Evolutionary conservation across 1,140 invertebrate genomes (phyloP), one percentile per base, ranked within the genome.

Genomic region (Lepidurus couesii): DNA sequence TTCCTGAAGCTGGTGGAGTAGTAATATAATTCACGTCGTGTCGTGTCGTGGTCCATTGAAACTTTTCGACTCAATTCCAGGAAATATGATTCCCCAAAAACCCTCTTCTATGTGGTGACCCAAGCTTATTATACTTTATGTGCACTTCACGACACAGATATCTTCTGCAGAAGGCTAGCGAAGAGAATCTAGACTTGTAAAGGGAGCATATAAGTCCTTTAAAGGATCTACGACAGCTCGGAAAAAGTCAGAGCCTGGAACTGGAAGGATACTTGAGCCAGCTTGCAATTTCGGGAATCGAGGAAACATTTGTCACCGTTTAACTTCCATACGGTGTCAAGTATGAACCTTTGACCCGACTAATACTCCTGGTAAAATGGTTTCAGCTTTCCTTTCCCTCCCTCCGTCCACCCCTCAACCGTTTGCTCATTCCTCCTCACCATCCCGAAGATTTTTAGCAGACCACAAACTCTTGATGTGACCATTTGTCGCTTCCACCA

Each of bases 251-350:
- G 53, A 65, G 53, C 53, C 53, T 53, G 21, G 21, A 53, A n/a
- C 21, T 21, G 21, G 53, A 65, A 16, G 16, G 53, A 65, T 1
- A 65, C 53, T 65, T 65, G 53, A 65, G 53, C 34, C 34, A 65
- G 53, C 53, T 65, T 65, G 53, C 53, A 65, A 65, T 65, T 65
- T 65, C 53, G 53, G 21, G 21, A 65, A 65, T 65, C 53, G 16
- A 65, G 53, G 53, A 65, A 65, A 65, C 53, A 65, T 65, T 65
- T 65, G 53, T 65, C 53, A 65, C 53, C 53, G 53, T 65, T 65
- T 65, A 65, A 65, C 53, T 65, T 65, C 53, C 53, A 65, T 65
- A 65, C 16, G 53, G 53, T 65, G 53, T 65, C 53, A 65, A 65
- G 53, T 65, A 65, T 65, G 53, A 65, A 65, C 53, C 53, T 65